Percentiles rank a stretch among this genome's conserved stretches.
Conservation (phyloP, 1,140 invertebrate species). For the Babylonia areolata region DNA sequence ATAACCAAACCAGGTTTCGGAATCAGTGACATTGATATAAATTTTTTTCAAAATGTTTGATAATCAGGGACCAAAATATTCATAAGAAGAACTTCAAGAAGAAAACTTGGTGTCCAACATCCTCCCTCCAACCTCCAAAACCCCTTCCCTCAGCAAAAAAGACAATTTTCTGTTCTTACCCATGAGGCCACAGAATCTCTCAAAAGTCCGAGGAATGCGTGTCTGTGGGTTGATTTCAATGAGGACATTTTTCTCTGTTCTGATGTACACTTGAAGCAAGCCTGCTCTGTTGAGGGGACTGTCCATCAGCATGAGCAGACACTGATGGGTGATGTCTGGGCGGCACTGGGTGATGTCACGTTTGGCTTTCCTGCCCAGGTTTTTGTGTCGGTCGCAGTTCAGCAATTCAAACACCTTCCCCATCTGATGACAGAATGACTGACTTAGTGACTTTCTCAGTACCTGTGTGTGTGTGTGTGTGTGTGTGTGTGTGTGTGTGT, state of each 20-base stretch:
- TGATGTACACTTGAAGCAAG: constrained; percentile 89
- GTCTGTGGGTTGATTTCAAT: constrained; percentile 99
- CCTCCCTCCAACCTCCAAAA: neutral
- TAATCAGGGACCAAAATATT: too few relatives aligned
- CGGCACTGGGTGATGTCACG: constrained; percentile 89
- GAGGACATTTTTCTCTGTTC: constrained; percentile 96
- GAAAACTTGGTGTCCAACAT: too few relatives aligned
- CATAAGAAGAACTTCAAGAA: too few relatives aligned
- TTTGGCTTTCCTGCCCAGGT: constrained; percentile 89
- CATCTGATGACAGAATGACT: constrained; percentile 81
- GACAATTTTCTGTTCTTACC: constrained; percentile 79
- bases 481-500: too few relatives aligned
- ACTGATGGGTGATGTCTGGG: constrained; percentile 97
- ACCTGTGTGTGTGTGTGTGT: too few relatives aligned
- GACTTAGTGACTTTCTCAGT: neutral
- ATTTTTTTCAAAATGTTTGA: too few relatives aligned
- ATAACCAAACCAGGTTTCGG: too few relatives aligned
- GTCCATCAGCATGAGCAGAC: constrained; percentile 96
- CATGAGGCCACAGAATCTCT: constrained; percentile 98
- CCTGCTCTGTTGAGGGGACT: constrained; percentile 95
- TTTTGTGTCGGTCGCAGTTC: constrained; percentile 94
- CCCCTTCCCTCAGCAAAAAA: neutral
- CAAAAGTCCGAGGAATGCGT: constrained; percentile 97
- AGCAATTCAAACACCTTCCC: constrained; percentile 92
- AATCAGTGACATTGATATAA: too few relatives aligned